These are phyloP conservation scores for Chelonus insularis DNA, from an alignment of 1,140 invertebrate genomes.

Conservation along the genomic window DNA sequence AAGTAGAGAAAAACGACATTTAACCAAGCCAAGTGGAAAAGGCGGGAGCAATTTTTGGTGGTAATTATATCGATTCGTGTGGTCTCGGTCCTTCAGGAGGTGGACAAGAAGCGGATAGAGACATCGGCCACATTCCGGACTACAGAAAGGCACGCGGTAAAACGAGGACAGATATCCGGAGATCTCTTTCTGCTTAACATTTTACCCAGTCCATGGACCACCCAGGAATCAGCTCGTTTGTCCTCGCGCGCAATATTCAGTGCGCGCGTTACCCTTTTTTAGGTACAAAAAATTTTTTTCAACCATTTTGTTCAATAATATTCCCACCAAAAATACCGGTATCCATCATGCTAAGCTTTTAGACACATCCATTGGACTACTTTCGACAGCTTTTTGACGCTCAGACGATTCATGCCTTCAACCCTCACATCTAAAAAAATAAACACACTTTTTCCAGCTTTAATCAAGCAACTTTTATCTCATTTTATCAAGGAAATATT, in stretches of 20 bases:
- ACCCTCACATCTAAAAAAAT: too few species aligned
- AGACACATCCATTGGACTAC: too few species aligned
- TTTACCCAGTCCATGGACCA: conserved; percentile 47
- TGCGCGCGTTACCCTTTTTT: conserved; percentile 29
- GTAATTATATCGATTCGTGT: conserved; percentile 60
- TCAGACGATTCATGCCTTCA: too few species aligned
- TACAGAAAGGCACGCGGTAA: conserved; percentile 48
- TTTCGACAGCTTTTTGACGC: too few species aligned
- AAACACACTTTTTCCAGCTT: too few species aligned
- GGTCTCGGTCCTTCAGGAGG: conserved; percentile 41
- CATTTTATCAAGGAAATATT: too few species aligned
- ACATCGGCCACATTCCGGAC: conserved; percentile 58
- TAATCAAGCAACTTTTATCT: too few species aligned
- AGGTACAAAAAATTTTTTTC: conserved; percentile 7
- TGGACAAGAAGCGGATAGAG: conserved; percentile 58
- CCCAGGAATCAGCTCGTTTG: conserved; percentile 35
- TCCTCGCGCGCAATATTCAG: conserved; percentile 35
- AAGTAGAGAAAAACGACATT: conserved; percentile 48
- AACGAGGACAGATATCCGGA: conserved; percentile 28
- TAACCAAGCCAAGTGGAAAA: conserved; percentile 49
- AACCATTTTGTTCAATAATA: background rate
- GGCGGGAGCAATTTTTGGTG: conserved; percentile 53
- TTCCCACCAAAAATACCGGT: too few species aligned
- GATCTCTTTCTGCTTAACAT: conserved; percentile 47
- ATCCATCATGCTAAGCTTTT: too few species aligned